A percentile compares a stretch with the other conserved stretches of the same genome.
phyloP scores from a whole-genome alignment of 2,113 vertebrate species.

The Istiophorus platypterus region DNA sequence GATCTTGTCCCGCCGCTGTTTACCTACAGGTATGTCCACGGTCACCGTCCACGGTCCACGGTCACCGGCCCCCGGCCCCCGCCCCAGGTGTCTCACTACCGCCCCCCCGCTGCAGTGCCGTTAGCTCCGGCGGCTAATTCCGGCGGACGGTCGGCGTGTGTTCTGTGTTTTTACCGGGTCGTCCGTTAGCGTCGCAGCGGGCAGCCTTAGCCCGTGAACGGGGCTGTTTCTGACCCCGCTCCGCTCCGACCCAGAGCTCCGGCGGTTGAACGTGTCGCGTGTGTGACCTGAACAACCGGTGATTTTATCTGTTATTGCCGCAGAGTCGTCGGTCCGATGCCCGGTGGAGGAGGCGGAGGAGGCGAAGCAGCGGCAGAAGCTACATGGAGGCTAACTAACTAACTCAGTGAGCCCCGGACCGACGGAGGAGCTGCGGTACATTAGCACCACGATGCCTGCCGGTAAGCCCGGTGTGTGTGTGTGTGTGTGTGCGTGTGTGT shows the following conservation, averaged over 20 bases:
- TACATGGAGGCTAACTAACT: slow-evolving; percentile 75
- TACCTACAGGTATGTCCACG: slow-evolving; percentile 66
- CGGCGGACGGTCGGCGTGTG: background rate
- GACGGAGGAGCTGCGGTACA: slow-evolving; percentile 55
- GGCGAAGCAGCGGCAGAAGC: slow-evolving; percentile 24
- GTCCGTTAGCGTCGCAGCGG: background rate
- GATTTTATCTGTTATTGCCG: slow-evolving; percentile 13
- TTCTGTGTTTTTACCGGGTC: too few relatives aligned
- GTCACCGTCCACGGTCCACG: too few relatives aligned
- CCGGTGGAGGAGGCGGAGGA: too few relatives aligned
- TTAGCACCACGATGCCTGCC: slow-evolving; percentile 74
- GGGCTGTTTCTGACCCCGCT: too few relatives aligned
- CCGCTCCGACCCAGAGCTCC: background rate
- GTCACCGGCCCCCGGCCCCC: too few relatives aligned
- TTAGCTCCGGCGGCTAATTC: slow-evolving; percentile 44
- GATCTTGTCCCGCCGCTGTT: slow-evolving; percentile 30
- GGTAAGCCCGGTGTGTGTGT: slow-evolving; percentile 64
- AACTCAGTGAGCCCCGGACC: too few relatives aligned
- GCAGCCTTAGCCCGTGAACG: background rate
- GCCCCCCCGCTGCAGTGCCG: background rate
- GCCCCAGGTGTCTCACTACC: background rate
- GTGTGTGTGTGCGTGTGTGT: background rate
- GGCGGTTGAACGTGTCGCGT: background rate
- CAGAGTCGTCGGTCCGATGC: slow-evolving; percentile 36
- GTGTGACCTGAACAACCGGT: background rate